Evolutionary conservation across 2,113 vertebrate genomes (phyloP), one percentile per base, ranked within the genome.

Genomic region (Muntiacus muntjak): DNA sequence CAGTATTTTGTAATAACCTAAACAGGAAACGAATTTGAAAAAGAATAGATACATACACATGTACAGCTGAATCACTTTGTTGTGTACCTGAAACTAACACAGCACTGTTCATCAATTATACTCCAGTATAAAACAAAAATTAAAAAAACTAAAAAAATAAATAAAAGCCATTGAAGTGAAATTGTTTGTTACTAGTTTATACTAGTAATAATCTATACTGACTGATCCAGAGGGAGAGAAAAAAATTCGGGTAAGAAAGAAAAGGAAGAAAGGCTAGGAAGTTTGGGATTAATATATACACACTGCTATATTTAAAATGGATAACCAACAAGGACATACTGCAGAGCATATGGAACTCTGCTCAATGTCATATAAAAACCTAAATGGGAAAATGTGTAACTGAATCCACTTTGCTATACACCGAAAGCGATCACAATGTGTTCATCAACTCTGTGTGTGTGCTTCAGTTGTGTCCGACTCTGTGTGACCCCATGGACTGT

Each of bases 381-480:
- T 25, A 43, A 76, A 43, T 25, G 71, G 36, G 71, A 3, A 76
- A 76, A 76, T 43, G 71, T 25, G 14, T 76, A 76, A 14, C 23
- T 76, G 40, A 43, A 76, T 26, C 14, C 36, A 14, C 36, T 76
- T 76, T 76, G 36, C 71, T 76, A 2, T 76, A 25, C 1, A 7
- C 23, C 23, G 25, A 26, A 43, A 43, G 36, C 40, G 15, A 26
- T 43, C 36, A 76, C 12, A 76, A 26, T 12, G 0, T 43, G 12
- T 43, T 14, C 12, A 26, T 76, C 40, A 76, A 1, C 71, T 76
- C 0, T 26, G 71, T 26, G 12, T 7, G 23, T 14, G 1, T 76
- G 11, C 11, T 4, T 76, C 23, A 26, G 40, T 1, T 4, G 23
- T 3, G 1, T 76, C 40, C 0, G 3, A 26, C 71, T 76, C 71